These are phyloP conservation scores for Ophion ellenae DNA, from an alignment of 2,888 invertebrate species.

Conservation along the genomic window DNA sequence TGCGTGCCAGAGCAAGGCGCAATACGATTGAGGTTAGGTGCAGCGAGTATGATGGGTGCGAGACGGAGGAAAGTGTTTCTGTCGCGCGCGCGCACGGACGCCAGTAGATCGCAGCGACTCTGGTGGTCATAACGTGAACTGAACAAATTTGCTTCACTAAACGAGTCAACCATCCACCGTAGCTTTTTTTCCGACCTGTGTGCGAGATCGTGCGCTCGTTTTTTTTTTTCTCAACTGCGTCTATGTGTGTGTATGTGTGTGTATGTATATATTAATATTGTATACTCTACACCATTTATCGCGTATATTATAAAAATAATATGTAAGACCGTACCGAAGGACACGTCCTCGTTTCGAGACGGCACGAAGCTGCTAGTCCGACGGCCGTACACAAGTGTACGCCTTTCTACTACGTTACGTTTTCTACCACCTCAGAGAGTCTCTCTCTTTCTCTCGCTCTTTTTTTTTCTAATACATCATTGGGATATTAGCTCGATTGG, in stretches of 20 bases:
- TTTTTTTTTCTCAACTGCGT: background rate
- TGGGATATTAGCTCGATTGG: conserved; percentile 45
- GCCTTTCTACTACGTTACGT: conserved; percentile 41
- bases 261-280: conserved; percentile 29
- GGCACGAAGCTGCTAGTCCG: conserved; percentile 38
- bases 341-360: conserved; percentile 64
- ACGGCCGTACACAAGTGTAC: conserved; percentile 9
- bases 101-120: background rate
- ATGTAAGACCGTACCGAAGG: conserved; percentile 82
- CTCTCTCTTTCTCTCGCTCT: background rate
- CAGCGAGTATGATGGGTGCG: too few relatives aligned
- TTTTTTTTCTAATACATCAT: conserved; percentile 3
- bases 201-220: background rate
- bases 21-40: too few relatives aligned
- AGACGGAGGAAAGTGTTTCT: too few relatives aligned
- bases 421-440: background rate
- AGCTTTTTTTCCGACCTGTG: too few relatives aligned
- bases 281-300: conserved; percentile 73
- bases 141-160: background rate
- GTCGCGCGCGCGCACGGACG: background rate
- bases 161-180: background rate
- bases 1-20: background rate
- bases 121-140: background rate
- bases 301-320: conserved; percentile 80
- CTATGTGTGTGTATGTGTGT: background rate